Percentiles rank a stretch among this genome's conserved stretches.
phyloP scores from a whole-genome alignment of 35 echinoderm and acorn worm genomes.

The Chiridota heheva region DNA sequence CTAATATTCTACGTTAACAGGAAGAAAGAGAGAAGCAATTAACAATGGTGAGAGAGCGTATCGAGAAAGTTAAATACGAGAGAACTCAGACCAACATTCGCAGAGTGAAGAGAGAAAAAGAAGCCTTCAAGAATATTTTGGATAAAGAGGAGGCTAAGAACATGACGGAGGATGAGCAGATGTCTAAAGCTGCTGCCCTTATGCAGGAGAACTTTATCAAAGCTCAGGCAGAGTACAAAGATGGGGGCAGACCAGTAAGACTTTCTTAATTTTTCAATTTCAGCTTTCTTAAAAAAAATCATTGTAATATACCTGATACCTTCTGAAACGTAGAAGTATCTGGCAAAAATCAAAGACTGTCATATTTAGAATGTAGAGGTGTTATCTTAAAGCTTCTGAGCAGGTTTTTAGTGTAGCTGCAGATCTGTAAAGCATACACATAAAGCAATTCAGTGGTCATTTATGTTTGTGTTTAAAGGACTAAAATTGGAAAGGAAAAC shows the following conservation, averaged over 20 bases:
- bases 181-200: constrained; percentile 58
- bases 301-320: neutral
- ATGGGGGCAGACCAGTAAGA: constrained; percentile 76
- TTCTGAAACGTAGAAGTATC: neutral
- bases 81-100: constrained; percentile 84
- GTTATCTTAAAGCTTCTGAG: neutral
- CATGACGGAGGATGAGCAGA: constrained; percentile 58
- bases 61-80: constrained; percentile 74
- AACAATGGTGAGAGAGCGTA: constrained; percentile 66
- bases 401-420: neutral
- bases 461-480: too few species aligned
- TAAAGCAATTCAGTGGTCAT: neutral
- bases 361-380: neutral
- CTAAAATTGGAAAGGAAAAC: too few species aligned
- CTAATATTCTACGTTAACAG: constrained; percentile 26
- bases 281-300: neutral
- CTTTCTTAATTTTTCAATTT: neutral
- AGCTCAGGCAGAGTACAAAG: constrained; percentile 47
- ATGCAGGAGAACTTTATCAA: constrained; percentile 74
- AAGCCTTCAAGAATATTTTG: constrained; percentile 61
- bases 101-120: constrained; percentile 24
- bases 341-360: neutral
- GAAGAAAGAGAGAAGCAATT: constrained; percentile 89
- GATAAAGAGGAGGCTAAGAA: constrained; percentile 23
- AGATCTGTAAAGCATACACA: neutral